These are phyloP conservation scores for Adelognathus sp. DNA, from an alignment of 2,888 invertebrate genomes.

Conservation along the genomic window DNA sequence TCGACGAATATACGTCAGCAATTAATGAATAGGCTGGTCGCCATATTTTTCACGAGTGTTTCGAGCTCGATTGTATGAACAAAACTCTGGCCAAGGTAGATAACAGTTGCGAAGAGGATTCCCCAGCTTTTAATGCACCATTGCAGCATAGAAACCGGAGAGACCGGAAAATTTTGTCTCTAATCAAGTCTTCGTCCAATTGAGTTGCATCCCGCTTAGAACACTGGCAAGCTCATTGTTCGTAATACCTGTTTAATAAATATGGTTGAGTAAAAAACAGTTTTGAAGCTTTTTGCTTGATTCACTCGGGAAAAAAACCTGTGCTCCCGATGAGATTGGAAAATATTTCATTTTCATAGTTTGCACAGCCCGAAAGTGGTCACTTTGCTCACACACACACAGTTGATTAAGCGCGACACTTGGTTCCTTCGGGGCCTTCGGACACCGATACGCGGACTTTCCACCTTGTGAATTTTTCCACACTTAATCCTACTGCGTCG, in stretches of 20 bases:
- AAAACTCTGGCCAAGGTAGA: neutral
- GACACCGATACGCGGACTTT: slow-evolving; percentile 7
- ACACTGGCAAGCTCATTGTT: neutral
- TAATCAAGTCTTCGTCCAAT: slow-evolving; percentile 42
- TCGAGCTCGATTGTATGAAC: neutral
- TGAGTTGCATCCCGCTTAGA: neutral
- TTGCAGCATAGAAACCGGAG: no score
- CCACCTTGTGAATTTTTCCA: slow-evolving; percentile 11
- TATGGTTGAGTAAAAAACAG: no score
- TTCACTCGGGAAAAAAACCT: no score
- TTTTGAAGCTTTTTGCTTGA: no score
- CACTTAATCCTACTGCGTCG: slow-evolving; percentile 16
- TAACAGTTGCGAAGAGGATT: neutral
- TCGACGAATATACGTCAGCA: neutral
- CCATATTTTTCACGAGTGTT: neutral
- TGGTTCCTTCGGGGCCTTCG: no score
- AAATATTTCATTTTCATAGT: no score
- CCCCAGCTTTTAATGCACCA: neutral
- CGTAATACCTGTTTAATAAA: no score
- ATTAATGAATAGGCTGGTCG: neutral
- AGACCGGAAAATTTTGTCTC: slow-evolving; percentile 46
- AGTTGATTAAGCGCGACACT: no score
- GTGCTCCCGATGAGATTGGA: no score
- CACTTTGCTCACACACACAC: no score
- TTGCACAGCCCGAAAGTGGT: no score